A percentile compares a stretch with the other conserved stretches of the same genome.
These are phyloP conservation scores for Coptodon bakossiorum DNA, from an alignment of 2,113 vertebrate genomes.

Conservation along the genomic window DNA sequence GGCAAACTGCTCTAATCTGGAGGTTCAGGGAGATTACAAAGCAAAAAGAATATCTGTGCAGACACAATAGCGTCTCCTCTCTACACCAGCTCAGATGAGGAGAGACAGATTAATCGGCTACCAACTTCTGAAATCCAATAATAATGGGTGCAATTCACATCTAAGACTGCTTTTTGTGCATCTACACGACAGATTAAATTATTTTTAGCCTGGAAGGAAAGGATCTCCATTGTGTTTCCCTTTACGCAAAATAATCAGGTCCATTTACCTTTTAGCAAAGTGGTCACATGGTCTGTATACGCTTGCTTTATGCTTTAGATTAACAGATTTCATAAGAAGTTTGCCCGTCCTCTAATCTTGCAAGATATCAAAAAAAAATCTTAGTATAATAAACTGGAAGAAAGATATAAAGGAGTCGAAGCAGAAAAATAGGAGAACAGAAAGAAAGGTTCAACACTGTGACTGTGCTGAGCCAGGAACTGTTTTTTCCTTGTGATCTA, in stretches of 20 bases:
- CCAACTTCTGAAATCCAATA: slow-evolving; percentile 42
- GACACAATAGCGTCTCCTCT: slow-evolving; percentile 27
- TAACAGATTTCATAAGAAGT: slow-evolving; percentile 60
- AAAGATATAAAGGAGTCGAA: background rate
- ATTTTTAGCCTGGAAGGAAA: slow-evolving; percentile 65
- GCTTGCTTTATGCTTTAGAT: slow-evolving; percentile 61
- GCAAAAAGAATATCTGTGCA: slow-evolving; percentile 19
- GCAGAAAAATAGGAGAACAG: background rate
- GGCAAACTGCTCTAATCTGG: slow-evolving; percentile 40
- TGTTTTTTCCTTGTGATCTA: slow-evolving; percentile 55
- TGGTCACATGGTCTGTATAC: slow-evolving; percentile 44
- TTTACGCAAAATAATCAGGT: slow-evolving; percentile 51
- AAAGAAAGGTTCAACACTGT: slow-evolving; percentile 36
- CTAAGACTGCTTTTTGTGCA: slow-evolving; percentile 50
- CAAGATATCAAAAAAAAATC: background rate
- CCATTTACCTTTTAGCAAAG: slow-evolving; percentile 60
- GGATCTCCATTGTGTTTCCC: slow-evolving; percentile 39
- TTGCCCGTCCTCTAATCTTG: slow-evolving; percentile 26
- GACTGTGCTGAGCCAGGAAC: slow-evolving; percentile 62
- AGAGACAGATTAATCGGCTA: slow-evolving; percentile 51
- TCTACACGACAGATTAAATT: slow-evolving; percentile 65
- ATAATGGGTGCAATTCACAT: slow-evolving; percentile 64
- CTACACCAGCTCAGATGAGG: slow-evolving; percentile 24
- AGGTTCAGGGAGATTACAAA: slow-evolving; percentile 44
- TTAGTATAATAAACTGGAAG: slow-evolving; percentile 13